phyloP scores from a whole-genome alignment of 2,888 invertebrate species.

The Tipula unca region DNA sequence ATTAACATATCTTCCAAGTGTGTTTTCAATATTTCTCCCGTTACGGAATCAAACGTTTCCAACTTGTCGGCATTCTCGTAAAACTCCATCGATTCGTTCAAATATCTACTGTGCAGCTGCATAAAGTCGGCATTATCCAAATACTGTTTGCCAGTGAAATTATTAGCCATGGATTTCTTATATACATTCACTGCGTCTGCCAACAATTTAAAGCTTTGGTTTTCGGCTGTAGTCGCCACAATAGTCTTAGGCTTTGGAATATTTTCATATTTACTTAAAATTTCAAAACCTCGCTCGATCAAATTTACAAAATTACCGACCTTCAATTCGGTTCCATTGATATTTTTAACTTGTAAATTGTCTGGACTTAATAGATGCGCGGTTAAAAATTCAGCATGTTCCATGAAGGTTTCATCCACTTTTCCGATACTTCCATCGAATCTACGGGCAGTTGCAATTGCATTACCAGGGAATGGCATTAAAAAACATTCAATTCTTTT shows the following conservation, averaged over 20 bases:
- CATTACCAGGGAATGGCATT: slow-evolving; percentile 24
- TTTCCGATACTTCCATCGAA: slow-evolving; percentile 1
- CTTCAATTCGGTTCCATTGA: slow-evolving; percentile 17
- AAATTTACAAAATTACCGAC: slow-evolving; percentile 10
- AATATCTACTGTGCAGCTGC: background rate
- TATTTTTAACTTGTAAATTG: slow-evolving; percentile 19
- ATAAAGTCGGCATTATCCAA: background rate
- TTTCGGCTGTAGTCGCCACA: background rate
- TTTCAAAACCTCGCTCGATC: slow-evolving; percentile 16
- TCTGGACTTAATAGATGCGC: slow-evolving; percentile 3
- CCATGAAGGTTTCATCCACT: slow-evolving; percentile 21
- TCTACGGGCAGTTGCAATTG: slow-evolving; percentile 10
- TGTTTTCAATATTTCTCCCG: background rate
- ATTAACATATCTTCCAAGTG: background rate
- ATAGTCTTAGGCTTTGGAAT: slow-evolving; percentile 22
- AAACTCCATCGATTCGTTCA: background rate
- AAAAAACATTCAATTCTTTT: slow-evolving; percentile 19
- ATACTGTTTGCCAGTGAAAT: background rate
- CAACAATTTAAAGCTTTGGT: background rate
- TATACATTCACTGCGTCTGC: background rate
- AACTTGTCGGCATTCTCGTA: background rate
- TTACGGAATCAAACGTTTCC: background rate
- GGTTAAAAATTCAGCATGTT: slow-evolving; percentile 14
- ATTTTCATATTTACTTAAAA: slow-evolving; percentile 20
- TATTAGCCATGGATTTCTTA: background rate